These are phyloP conservation scores for Ostrea edulis DNA, from an alignment of 1,140 invertebrate genomes.

Conservation along the genomic window DNA sequence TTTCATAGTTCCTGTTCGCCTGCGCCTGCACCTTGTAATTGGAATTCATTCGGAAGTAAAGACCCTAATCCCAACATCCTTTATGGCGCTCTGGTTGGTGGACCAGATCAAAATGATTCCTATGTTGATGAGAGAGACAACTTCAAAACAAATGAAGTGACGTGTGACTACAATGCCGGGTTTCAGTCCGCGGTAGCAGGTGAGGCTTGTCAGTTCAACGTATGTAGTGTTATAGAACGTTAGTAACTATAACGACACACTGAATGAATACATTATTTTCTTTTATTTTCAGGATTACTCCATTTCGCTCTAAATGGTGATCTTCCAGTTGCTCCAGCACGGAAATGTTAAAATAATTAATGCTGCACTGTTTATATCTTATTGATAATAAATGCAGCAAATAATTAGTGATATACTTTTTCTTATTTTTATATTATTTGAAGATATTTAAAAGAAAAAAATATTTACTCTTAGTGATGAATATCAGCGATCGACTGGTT, in stretches of 20 bases:
- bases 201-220: background rate
- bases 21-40: constrained; percentile 4
- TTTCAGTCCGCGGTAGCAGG: constrained; percentile 68
- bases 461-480: no score
- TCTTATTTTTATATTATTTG: background rate
- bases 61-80: constrained; percentile 65
- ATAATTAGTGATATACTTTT: background rate
- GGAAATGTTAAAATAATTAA: background rate
- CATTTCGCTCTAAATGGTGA: constrained; percentile 48
- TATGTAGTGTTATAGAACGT: background rate
- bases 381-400: background rate
- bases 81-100: constrained; percentile 72
- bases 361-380: background rate
- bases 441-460: no score
- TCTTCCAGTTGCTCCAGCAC: constrained; percentile 36
- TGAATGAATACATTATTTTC: background rate
- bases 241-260: background rate
- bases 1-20: constrained; percentile 17
- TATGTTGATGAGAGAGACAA: constrained; percentile 71
- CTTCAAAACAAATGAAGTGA: constrained; percentile 73
- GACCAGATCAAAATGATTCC: constrained; percentile 68
- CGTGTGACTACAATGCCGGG: constrained; percentile 77
- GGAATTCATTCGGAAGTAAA: constrained; percentile 8
- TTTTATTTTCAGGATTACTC: constrained; percentile 43
- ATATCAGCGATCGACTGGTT: no score